phyloP scores from a whole-genome alignment of 1,140 invertebrate species.

The Listronotus oregonensis region DNA sequence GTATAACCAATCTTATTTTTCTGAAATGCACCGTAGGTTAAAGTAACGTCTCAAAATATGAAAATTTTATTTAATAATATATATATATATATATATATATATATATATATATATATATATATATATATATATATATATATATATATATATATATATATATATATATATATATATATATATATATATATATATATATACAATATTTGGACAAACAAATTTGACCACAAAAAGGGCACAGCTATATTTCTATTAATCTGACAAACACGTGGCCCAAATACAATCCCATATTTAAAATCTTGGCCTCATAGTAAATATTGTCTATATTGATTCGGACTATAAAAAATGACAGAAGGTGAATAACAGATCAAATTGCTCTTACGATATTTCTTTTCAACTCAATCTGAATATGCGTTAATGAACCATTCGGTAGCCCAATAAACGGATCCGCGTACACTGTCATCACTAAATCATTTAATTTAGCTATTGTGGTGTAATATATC shows the following conservation, averaged over 20 bases:
- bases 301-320: neutral
- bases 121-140: no score
- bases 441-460: constrained; percentile 23
- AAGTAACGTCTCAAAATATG: no score
- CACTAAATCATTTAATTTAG: constrained; percentile 28
- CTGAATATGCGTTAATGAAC: constrained; percentile 28
- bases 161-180: no score
- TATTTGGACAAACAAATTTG: no score
- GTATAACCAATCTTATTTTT: no score
- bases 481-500: neutral
- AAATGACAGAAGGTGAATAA: constrained; percentile 5
- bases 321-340: constrained; percentile 4
- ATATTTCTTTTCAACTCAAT: constrained; percentile 7
- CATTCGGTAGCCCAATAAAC: constrained; percentile 33
- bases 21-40: no score
- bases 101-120: no score
- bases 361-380: constrained; percentile 5
- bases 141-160: no score
- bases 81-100: no score
- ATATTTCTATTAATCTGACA: neutral
- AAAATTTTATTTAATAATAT: no score
- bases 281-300: constrained; percentile 1
- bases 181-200: no score
- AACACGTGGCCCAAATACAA: neutral
- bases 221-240: no score